Base-by-base conservation (phyloP, 2,797 vertebrate species). In the Danio kyathit region DNA sequence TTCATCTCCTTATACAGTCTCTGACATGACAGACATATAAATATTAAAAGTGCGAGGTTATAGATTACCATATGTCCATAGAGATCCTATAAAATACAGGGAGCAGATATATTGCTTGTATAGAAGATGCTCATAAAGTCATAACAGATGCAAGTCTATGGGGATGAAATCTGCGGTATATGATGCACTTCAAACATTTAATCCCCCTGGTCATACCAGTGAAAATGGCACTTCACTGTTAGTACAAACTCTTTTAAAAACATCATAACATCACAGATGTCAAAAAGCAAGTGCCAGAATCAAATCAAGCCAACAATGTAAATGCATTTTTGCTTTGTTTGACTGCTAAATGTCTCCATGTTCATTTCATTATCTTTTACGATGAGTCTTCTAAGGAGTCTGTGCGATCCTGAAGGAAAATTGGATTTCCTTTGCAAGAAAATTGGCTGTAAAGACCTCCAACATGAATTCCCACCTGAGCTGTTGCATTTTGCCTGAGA, bases 381-480 rank as follows among this genome's bases (percentile, higher is more conserved):
- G 16, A 60, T 56, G 1, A 16, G 54, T 60, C 66, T 16, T 21
- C 16, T 60, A 78, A 78, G 63, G 29, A 56, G 56, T 49, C 41
- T 0, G 44, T 8, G 65, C 7, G 29, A 60, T 70, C 56, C 8
- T n/a, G 19, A 49, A n/a, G 21, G 65, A 38, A 69, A 78, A 70
- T 60, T 49, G 19, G 43, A 49, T 78, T 78, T 70, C 7, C 16
- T 69, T 69, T 17, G 51, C 5, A 64, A 78, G 65, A 70, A 69
- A 70, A 71, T 43, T 79, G 77, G 44, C 77, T 52, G 29, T 60
- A 61, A 63, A 79, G 46, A 71, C 66, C 65, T 60, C 54, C 64
- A 48, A 19, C 46, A 52, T 19, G 46, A 71, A 51, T 19, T 11
- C 44, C 57, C 2, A 71, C 38, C 57, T 70, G 57, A 72, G 48